Evolutionary conservation across 2,888 invertebrate genomes (phyloP).

Genomic region (Bibio marci): DNA sequence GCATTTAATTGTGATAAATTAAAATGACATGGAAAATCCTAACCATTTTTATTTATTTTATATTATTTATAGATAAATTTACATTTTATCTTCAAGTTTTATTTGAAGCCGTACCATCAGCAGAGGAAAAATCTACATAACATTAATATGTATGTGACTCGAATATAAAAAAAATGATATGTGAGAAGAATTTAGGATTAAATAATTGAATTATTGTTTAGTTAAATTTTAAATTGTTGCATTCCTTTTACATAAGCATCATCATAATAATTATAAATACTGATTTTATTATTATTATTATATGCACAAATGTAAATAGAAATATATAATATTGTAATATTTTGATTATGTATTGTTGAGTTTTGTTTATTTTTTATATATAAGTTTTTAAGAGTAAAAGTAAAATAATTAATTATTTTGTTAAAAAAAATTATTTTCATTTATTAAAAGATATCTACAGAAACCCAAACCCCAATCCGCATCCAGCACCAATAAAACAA

Average conservation of each 20-base stretch:
- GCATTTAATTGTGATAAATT: background rate
- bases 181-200: slow-evolving; percentile 15
- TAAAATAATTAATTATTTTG: no score
- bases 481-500: no score
- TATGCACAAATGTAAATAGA: no score
- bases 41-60: slow-evolving; percentile 10
- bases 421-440: no score
- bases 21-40: background rate
- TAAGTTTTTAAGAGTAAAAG: no score
- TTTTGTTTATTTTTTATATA: no score
- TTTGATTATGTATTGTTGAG: no score
- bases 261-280: slow-evolving; percentile 1
- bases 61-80: slow-evolving; percentile 38
- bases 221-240: slow-evolving; percentile 7
- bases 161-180: slow-evolving; percentile 1
- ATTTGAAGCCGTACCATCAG: slow-evolving; percentile 48
- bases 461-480: no score
- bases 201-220: slow-evolving; percentile 13
- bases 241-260: background rate
- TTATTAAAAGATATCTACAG: no score
- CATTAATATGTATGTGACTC: background rate
- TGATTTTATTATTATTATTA: background rate
- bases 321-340: no score
- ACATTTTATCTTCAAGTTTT: slow-evolving; percentile 47
- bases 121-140: slow-evolving; percentile 4